Base-by-base conservation (phyloP, 1,140 invertebrate genomes). In the Latrodectus geometricus region DNA sequence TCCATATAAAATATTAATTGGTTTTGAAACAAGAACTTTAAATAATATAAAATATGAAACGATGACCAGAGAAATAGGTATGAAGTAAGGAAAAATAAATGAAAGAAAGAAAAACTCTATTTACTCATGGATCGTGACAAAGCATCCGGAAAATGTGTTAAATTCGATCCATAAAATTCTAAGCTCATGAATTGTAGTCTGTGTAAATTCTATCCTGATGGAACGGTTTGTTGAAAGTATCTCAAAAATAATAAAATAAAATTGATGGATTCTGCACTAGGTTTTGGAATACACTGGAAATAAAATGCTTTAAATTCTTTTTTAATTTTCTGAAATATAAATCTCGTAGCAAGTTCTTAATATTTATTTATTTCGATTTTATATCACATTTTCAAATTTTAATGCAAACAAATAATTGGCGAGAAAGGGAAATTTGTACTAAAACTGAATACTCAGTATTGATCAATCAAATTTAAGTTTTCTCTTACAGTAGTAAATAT, bases 81-180 rank as follows among this genome's bases (percentile, higher is more conserved):
- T 61, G 78, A 70, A n/a, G 78, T 35, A 20, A 70, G 52, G 78
- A 80, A 52, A 82, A 82, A 82, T 82, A 82, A 68, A 73, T 66
- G 66, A 35, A 65, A 52, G n/a, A 66, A 69, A 65, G 23, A 70
- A 52, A 69, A 20, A 20, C 35, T 66, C 76, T 80, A 73, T 82
- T 82, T 82, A 73, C 73, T 73, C 70, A 52, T 49, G 17, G 70
- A 74, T 72, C 80, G 80, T 82, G 80, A 82, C 80, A 74, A 82
- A 82, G 80, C 80, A 82, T 82, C 70, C 49, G 70, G 56, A 61
- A 82, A 82, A 73, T 74, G 70, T 49, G 80, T 73, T 74, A 74
- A 82, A 82, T 82, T 74, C 70, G 48, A 20, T 20, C 80, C 66
- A 61, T 74, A 73, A 74, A 82, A 82, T 73, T 70, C 49, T 80